Evolutionary conservation across 2,888 invertebrate species (phyloP).

Genomic region (Mythimna impura): DNA sequence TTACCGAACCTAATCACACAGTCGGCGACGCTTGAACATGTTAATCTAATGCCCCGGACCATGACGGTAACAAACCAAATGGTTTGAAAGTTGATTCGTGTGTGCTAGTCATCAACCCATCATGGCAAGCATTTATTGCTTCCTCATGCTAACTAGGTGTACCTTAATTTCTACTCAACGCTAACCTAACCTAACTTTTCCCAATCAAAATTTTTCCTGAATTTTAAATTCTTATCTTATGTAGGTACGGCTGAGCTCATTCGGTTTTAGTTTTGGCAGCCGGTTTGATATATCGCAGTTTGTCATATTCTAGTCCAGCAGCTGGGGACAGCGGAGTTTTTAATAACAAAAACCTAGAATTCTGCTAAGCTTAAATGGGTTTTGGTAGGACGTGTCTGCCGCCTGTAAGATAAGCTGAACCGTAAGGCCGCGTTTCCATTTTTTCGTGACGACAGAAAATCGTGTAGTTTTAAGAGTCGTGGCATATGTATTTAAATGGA

Average conservation of each 20-base stretch:
- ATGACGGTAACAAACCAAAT: constrained; percentile 55
- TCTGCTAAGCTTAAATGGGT: not conserved
- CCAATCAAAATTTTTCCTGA: constrained; percentile 2
- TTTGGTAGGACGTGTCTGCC: not conserved
- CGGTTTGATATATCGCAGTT: constrained; percentile 12
- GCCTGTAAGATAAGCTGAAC: not conserved
- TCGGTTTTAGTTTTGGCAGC: constrained; percentile 44
- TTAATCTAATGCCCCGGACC: constrained; percentile 58
- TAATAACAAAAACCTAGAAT: not conserved
- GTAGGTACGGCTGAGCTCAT: constrained; percentile 14
- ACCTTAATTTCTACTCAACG: not conserved
- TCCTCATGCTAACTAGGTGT: constrained; percentile 11
- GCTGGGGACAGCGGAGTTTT: not conserved
- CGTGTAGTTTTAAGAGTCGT: no score
- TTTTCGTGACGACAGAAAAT: no score
- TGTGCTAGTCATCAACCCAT: constrained; percentile 26
- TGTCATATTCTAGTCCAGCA: constrained; percentile 22
- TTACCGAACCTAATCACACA: constrained; percentile 52
- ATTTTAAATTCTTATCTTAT: constrained; percentile 20
- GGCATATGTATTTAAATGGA: no score
- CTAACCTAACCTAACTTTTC: not conserved
- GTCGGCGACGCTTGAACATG: constrained; percentile 43
- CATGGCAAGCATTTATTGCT: constrained; percentile 9
- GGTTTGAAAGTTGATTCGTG: constrained; percentile 42
- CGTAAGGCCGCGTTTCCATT: not conserved